phyloP scores from a whole-genome alignment of 2,888 invertebrate genomes.

The Opisthograptis luteolata region DNA sequence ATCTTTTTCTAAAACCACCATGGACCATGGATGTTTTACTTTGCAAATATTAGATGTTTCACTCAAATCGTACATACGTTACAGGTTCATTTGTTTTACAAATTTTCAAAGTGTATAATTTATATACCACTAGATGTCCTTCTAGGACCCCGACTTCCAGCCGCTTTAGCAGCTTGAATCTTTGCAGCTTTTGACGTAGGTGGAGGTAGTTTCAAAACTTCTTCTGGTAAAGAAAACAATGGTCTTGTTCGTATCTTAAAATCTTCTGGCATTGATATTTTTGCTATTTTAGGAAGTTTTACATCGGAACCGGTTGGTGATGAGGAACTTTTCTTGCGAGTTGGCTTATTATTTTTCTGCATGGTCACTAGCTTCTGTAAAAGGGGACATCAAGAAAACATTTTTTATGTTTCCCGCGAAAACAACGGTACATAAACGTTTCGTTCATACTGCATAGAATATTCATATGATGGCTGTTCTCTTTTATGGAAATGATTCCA shows the following conservation, averaged over 20 bases:
- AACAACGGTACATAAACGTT: too few species aligned
- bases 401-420: too few species aligned
- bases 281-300: constrained; percentile 81
- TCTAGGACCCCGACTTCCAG: constrained; percentile 39
- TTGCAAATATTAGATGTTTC: too few species aligned
- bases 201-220: constrained; percentile 80
- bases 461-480: too few species aligned
- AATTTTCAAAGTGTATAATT: not conserved
- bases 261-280: constrained; percentile 81
- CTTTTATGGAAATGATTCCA: too few species aligned
- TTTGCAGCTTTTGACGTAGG: constrained; percentile 64
- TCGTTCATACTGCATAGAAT: not conserved
- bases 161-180: constrained; percentile 55
- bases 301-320: constrained; percentile 74
- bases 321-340: constrained; percentile 71
- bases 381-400: constrained; percentile 2
- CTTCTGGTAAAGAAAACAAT: constrained; percentile 86
- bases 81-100: too few species aligned
- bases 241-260: constrained; percentile 83
- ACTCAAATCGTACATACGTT: too few species aligned
- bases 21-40: too few species aligned
- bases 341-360: constrained; percentile 58
- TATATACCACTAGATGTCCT: constrained; percentile 68
- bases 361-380: constrained; percentile 35
- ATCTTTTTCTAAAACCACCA: too few species aligned